These are phyloP conservation scores for Volucella inanis DNA, from an alignment of 2,888 invertebrate species.

Conservation along the genomic window DNA sequence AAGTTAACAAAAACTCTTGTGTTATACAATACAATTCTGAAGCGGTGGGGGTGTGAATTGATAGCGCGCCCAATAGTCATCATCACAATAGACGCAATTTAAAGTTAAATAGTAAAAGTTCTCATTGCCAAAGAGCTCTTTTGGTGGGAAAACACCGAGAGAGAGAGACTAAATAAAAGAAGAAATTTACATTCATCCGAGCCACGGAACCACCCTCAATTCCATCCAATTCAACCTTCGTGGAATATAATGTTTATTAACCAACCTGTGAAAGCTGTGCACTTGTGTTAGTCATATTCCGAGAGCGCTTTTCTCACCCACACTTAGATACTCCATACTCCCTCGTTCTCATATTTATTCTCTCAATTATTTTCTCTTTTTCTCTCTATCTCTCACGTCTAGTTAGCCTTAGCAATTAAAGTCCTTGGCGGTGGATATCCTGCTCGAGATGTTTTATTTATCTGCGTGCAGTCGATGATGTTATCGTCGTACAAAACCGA, in stretches of 20 bases:
- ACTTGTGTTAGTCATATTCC: conserved; percentile 42
- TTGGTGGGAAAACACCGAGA: background rate
- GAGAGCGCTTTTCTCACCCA: conserved; percentile 6
- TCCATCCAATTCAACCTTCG: conserved; percentile 32
- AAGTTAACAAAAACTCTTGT: background rate
- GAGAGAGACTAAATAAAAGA: background rate
- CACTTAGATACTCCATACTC: background rate
- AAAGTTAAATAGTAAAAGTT: conserved; percentile 59
- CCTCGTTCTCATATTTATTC: conserved; percentile 26
- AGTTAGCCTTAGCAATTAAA: conserved; percentile 11
- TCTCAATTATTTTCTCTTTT: background rate
- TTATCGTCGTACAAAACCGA: conserved; percentile 57
- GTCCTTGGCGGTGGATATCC: conserved; percentile 66
- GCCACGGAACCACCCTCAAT: background rate
- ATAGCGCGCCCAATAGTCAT: conserved; percentile 50
- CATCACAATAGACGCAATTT: conserved; percentile 45
- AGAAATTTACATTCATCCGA: conserved; percentile 36
- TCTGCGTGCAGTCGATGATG: conserved; percentile 58
- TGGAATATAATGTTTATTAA: conserved; percentile 55
- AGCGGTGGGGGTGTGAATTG: conserved; percentile 37
- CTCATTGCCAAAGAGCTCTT: background rate
- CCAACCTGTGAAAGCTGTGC: conserved; percentile 40
- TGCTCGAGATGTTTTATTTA: conserved; percentile 60
- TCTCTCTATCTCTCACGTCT: conserved; percentile 12
- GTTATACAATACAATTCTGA: conserved; percentile 67